A percentile compares a stretch with the other conserved stretches of the same genome.
These are phyloP conservation scores for Pelecanus crispus DNA, from an alignment of 2,113 vertebrate genomes.

Conservation along the genomic window DNA sequence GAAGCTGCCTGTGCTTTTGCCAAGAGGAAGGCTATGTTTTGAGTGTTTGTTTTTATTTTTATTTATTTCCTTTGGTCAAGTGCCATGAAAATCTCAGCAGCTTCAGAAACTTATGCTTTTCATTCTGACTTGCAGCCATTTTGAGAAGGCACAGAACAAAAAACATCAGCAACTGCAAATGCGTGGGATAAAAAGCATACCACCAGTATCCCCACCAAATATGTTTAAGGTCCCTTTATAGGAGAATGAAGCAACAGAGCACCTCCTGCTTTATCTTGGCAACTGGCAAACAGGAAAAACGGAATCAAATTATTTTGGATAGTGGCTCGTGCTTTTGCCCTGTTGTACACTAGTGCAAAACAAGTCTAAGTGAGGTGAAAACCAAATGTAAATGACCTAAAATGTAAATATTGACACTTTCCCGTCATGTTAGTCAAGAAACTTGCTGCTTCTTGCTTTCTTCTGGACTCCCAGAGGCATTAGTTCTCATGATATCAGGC, in stretches of 20 bases:
- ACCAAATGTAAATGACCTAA: not conserved
- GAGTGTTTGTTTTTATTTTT: slow-evolving; percentile 4
- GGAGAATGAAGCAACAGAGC: not conserved
- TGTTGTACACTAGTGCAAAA: not conserved
- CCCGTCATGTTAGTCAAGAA: not conserved
- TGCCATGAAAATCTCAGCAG: not conserved
- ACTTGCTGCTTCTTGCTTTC: not conserved
- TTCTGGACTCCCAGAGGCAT: not conserved
- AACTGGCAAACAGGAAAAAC: not conserved
- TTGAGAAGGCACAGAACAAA: not conserved
- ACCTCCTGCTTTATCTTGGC: not conserved
- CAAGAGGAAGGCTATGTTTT: not conserved
- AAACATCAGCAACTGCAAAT: not conserved
- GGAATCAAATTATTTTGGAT: not conserved
- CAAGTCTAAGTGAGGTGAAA: not conserved
- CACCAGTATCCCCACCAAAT: not conserved
- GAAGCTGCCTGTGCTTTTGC: not conserved
- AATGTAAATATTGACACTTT: not conserved
- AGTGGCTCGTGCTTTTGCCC: accelerated
- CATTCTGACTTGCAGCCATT: not conserved
- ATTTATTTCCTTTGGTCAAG: slow-evolving; percentile 2
- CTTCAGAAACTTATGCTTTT: not conserved
- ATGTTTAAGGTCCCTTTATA: not conserved
- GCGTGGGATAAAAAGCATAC: not conserved
- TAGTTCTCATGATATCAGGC: not conserved